Conservation (phyloP, 1,140 invertebrate genomes). For the Macrobrachium rosenbergii region DNA sequence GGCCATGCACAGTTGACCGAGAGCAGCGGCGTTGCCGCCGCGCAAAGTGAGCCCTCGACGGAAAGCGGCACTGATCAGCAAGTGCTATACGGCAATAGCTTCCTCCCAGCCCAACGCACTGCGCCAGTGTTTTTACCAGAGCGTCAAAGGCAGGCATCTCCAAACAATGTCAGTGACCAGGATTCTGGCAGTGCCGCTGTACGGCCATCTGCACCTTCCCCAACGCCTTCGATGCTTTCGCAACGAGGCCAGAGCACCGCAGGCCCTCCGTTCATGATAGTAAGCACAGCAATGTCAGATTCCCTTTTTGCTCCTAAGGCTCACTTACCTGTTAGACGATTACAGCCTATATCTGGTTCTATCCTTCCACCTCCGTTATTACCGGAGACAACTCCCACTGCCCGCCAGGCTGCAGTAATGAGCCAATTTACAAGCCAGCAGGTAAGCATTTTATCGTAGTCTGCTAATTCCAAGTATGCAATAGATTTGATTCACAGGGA, state of each 20-base stretch:
- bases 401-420: slow-evolving; percentile 47
- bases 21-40: too few species aligned
- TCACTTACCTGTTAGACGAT: not conserved
- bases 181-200: not conserved
- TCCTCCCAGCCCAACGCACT: slow-evolving; percentile 30
- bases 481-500: too few species aligned
- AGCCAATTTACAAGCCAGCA: slow-evolving; percentile 38
- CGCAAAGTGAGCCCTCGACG: not conserved
- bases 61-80: not conserved
- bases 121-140: slow-evolving; percentile 51
- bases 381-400: slow-evolving; percentile 42
- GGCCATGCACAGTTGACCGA: too few species aligned
- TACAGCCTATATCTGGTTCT: not conserved
- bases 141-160: not conserved
- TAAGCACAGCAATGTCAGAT: not conserved
- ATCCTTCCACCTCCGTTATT: slow-evolving; percentile 49
- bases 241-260: not conserved
- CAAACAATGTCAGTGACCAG: not conserved
- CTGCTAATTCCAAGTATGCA: too few species aligned
- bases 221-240: not conserved
- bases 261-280: not conserved
- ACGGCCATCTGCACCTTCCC: not conserved
- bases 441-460: not conserved
- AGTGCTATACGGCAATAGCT: slow-evolving; percentile 51
- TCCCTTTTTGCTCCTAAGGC: not conserved